Evolutionary conservation across 2,113 vertebrate species (phyloP).

Genomic region (Zeus faber): DNA sequence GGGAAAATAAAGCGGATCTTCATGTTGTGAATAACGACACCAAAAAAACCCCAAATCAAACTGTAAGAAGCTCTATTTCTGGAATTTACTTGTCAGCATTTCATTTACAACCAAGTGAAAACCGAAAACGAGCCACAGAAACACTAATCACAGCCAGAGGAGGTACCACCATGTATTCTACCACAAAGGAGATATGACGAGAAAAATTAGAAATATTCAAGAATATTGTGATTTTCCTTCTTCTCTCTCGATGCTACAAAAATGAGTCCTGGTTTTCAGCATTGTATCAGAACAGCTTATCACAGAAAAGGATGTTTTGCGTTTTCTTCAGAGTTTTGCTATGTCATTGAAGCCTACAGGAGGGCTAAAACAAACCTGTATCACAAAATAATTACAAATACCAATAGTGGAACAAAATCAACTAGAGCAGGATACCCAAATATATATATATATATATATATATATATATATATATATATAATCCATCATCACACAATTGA

Average conservation of each 20-base stretch:
- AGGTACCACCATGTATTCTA: conserved; percentile 35
- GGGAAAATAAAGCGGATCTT: no score
- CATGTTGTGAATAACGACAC: no score
- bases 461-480: no score
- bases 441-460: no score
- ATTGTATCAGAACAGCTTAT: no score
- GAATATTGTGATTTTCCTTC: conserved; percentile 11
- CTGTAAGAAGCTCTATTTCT: no score
- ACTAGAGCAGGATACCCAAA: neutral
- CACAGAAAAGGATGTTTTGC: no score
- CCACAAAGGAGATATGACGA: conserved; percentile 37
- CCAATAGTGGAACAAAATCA: conserved; percentile 15
- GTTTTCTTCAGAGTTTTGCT: no score
- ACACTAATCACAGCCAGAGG: conserved; percentile 45
- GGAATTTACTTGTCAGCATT: conserved; percentile 39
- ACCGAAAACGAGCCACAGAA: conserved; percentile 51
- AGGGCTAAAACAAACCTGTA: conserved; percentile 10
- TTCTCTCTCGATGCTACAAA: neutral
- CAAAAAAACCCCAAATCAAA: no score
- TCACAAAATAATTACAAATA: conserved; percentile 9
- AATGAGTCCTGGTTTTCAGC: neutral
- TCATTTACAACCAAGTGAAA: conserved; percentile 34
- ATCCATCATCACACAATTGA: no score
- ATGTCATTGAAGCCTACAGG: no score
- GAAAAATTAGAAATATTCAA: conserved; percentile 31